Base-by-base conservation (phyloP, 2,113 vertebrate species). In the Nyctereutes procyonoides region DNA sequence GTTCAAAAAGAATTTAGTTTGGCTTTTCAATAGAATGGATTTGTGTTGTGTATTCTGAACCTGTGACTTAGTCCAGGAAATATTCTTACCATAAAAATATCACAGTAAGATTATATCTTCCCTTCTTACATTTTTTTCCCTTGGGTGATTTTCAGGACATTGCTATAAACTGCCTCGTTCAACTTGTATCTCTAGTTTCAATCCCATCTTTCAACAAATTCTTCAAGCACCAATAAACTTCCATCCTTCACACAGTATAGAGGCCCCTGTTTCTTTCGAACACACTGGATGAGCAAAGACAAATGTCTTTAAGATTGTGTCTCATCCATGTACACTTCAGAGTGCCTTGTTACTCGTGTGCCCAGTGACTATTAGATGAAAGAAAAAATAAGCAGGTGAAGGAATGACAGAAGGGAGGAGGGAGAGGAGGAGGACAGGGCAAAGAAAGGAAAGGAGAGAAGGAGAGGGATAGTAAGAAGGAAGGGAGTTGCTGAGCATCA, bases 191-290 rank as follows among this genome's bases (percentile, higher is more conserved):
- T 95, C 88, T 92, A 85, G 38, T 84, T 96, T 97, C 92, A 93
- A 93, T 95, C 80, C 74, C 55, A 60, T 96, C 93, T 95, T 95
- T 98, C 97, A 98, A 88, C 81, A 82, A 20, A 90, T 88, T 96
- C 94, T 95, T 73, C 8, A 93, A 86, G 13, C 43, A 79, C 88
- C 74, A 69, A 32, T 89, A 88, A 96, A 88, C n/a, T 19, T 48
- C 73, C 16, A 28, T 93, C 43, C 16, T 83, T 88, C 76, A 62
- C 60, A 58, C 62, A 76, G 35, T 48, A 89, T 51, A 79, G 14
- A 86, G 26, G 4, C 71, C 30, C 65, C 58, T 35, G 10, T 71
- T 80, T 71, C 82, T 62, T 85, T 55, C 28, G 88, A 65, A 83
- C 19, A 74, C 56, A 22, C n/a, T 80, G 19, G 14, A 86, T 80